Evolutionary conservation across 1,140 invertebrate genomes (phyloP), one percentile per base, ranked within the genome.

Genomic region (Holotrichia oblita): DNA sequence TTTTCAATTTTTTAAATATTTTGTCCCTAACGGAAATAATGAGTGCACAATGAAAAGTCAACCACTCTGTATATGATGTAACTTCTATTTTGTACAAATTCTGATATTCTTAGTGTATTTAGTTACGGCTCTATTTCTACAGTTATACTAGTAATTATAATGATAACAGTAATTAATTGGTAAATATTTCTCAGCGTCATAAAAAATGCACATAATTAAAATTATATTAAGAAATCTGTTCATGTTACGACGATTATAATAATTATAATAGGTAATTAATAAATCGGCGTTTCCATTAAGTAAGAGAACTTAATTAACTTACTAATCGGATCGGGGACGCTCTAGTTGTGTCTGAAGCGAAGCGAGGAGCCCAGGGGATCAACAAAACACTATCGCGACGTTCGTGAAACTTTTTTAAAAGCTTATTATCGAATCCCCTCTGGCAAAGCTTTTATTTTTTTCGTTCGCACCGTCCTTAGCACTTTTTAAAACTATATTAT

Each of bases 271-370:
- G 83, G 83, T 85, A 85, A 86, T 86, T 86, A 85, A 86, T 86
- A 85, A 85, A 86, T 85, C 84, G 85, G 75, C 83, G 80, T 85
- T 81, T 80, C 84, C 83, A 86, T 86, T 86, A 86, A 82, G 84
- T 84, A 84, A 84, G 80, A 83, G 84, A 82, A 86, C 81, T 86
- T 86, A 86, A 86, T 86, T 86, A 86, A 86, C 84, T 85, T 83
- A 84, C 83, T 86, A 86, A 86, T 86, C 85, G 85, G 84, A 84
- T 83, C 80, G 69, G 55, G 80, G 79, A 72, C 69, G 59, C 59
- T 73, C 44, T 40, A 74, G 44, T 75, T 76, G 44, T 41, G 40
- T 77, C 61, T 75, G 41, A 59, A 75, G 44, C 78, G 40, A 42
- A 44, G 75, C 69, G 76, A 24, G 69, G 76, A 72, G 81, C 84